phyloP scores from a whole-genome alignment of 1,140 invertebrate species.

The Drosophila bifasciata region DNA sequence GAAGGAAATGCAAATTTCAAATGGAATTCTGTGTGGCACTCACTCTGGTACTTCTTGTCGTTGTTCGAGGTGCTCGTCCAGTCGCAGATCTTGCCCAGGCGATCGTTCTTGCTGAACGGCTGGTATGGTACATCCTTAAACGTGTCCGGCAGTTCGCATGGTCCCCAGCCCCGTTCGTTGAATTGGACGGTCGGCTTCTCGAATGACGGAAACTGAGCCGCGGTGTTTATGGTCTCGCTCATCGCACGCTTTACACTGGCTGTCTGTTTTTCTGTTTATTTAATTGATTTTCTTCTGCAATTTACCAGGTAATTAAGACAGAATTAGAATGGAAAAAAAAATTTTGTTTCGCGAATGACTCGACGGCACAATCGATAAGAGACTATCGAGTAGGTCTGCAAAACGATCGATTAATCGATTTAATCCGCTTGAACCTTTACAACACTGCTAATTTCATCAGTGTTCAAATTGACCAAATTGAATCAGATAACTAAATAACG shows the following conservation, averaged over 20 bases:
- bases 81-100: constrained; percentile 98
- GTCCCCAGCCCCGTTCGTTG: constrained; percentile 93
- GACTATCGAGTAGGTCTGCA: no score
- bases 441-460: no score
- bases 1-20: neutral
- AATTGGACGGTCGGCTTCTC: constrained; percentile 82
- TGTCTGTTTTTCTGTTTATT: constrained; percentile 25
- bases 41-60: constrained; percentile 97
- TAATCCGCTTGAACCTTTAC: no score
- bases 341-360: constrained; percentile 5
- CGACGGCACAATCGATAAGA: no score
- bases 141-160: constrained; percentile 95
- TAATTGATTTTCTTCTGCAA: constrained; percentile 16
- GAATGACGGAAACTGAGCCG: constrained; percentile 68
- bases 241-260: constrained; percentile 49
- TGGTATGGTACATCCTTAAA: constrained; percentile 99
- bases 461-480: no score
- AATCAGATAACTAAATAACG: no score
- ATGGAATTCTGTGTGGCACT: constrained; percentile 83
- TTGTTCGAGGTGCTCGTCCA: constrained; percentile 98
- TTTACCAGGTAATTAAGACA: constrained; percentile 5
- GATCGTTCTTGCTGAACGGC: constrained; percentile 98
- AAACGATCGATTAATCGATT: no score
- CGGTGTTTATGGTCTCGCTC: constrained; percentile 80
- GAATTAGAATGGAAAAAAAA: constrained; percentile 17